phyloP scores from a whole-genome alignment of 1,140 invertebrate genomes.

The Antheraea mylitta region DNA sequence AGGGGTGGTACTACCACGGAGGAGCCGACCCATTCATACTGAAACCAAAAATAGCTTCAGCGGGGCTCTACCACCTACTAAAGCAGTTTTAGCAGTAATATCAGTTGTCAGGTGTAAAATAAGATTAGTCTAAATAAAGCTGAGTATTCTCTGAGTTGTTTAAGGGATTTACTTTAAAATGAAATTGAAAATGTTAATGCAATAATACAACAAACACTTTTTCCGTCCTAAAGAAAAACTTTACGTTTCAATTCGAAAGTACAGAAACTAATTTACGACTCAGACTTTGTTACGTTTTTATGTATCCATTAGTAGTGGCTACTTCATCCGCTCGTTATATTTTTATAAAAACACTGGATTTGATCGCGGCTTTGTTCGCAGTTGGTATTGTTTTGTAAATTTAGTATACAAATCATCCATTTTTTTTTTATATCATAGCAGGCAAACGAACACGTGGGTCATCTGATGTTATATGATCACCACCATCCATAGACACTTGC shows the following conservation, averaged over 20 bases:
- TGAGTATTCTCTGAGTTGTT: neutral
- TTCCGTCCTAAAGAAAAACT: neutral
- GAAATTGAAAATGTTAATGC: neutral
- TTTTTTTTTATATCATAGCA: too few species aligned
- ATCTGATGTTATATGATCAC: too few species aligned
- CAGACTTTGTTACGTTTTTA: neutral
- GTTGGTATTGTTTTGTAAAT: too few species aligned
- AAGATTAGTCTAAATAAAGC: neutral
- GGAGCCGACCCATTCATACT: too few species aligned
- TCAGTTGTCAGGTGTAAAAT: neutral
- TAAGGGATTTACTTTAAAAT: neutral
- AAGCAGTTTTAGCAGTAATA: neutral
- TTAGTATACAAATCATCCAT: too few species aligned
- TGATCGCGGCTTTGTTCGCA: too few species aligned
- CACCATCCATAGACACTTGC: too few species aligned
- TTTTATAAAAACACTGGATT: neutral
- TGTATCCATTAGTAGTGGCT: neutral
- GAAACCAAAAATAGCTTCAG: too few species aligned
- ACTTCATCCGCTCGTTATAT: neutral
- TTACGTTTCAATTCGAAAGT: neutral
- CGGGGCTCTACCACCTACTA: too few species aligned
- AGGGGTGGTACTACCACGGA: too few species aligned
- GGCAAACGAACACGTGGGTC: too few species aligned
- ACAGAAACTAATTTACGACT: constrained; percentile 4
- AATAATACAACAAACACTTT: neutral